These are phyloP conservation scores for Podocnemis expansa DNA, from an alignment of 2,113 vertebrate genomes.

Conservation along the genomic window DNA sequence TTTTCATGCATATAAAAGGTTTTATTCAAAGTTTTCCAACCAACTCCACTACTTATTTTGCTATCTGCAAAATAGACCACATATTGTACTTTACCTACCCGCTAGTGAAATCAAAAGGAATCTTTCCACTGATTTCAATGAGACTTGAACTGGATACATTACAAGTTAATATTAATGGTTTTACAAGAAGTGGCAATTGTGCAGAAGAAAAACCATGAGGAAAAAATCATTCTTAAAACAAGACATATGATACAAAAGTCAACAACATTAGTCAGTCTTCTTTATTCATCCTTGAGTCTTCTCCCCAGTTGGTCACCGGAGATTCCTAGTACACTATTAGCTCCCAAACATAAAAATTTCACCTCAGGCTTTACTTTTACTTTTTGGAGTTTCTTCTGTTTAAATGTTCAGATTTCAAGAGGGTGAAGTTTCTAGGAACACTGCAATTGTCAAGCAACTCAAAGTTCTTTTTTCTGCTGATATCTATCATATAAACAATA, in stretches of 20 bases:
- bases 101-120: not conserved
- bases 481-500: slow-evolving; percentile 42
- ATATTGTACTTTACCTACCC: not conserved
- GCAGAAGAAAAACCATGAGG: not conserved
- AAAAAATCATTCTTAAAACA: not conserved
- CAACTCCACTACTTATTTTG: rapidly evolving
- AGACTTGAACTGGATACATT: not conserved
- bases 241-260: not conserved
- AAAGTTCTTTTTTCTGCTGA: not conserved
- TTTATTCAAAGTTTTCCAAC: not conserved
- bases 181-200: not conserved
- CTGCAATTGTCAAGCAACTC: slow-evolving; percentile 2
- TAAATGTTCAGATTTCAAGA: not conserved
- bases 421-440: slow-evolving; percentile 19
- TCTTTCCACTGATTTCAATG: rapidly evolving
- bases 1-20: not conserved
- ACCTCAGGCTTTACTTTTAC: not conserved
- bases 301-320: not conserved
- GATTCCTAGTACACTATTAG: rapidly evolving
- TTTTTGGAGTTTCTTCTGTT: not conserved
- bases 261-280: not conserved
- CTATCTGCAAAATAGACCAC: not conserved
- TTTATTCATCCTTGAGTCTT: not conserved
- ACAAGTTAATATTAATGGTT: not conserved
- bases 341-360: not conserved